Evolutionary conservation across 2,113 vertebrate genomes (phyloP).

Genomic region (Sinocyclocheilus anophthalmus): DNA sequence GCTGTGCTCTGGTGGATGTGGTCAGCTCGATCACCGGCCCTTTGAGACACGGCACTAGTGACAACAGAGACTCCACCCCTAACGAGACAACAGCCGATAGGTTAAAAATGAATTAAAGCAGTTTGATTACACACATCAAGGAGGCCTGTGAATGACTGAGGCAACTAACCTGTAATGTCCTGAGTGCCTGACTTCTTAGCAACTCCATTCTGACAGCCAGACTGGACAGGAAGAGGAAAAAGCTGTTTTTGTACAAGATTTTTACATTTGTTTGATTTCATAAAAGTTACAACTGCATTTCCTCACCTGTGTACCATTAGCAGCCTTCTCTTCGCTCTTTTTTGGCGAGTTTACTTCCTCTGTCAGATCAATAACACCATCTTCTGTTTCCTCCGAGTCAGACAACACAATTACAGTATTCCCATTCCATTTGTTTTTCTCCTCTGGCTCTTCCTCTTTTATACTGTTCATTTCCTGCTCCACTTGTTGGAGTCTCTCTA

Average conservation of each 20-base stretch:
- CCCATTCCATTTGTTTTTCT: conserved; percentile 50
- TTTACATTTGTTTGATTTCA: background rate
- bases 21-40: conserved; percentile 82
- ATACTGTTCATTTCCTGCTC: conserved; percentile 72
- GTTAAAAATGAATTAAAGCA: background rate
- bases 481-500: conserved; percentile 78
- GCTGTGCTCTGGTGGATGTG: conserved; percentile 70
- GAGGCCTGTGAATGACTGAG: background rate
- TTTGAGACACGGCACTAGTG: conserved; percentile 78
- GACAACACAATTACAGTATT: conserved; percentile 75
- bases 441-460: conserved; percentile 42
- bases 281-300: background rate
- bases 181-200: conserved; percentile 52
- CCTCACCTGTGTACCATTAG: conserved; percentile 64
- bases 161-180: conserved; percentile 65
- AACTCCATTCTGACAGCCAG: conserved; percentile 69
- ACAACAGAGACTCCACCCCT: conserved; percentile 81
- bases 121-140: background rate
- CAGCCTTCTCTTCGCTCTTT: conserved; percentile 63
- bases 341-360: conserved; percentile 65
- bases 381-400: conserved; percentile 73
- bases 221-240: conserved; percentile 55
- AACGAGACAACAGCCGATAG: background rate
- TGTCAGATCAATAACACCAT: conserved; percentile 76
- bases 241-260: background rate